Percentiles rank a stretch among this genome's conserved stretches.
These are phyloP conservation scores for Hiodon tergisus DNA, from an alignment of 2,113 vertebrate genomes.

Conservation along the genomic window DNA sequence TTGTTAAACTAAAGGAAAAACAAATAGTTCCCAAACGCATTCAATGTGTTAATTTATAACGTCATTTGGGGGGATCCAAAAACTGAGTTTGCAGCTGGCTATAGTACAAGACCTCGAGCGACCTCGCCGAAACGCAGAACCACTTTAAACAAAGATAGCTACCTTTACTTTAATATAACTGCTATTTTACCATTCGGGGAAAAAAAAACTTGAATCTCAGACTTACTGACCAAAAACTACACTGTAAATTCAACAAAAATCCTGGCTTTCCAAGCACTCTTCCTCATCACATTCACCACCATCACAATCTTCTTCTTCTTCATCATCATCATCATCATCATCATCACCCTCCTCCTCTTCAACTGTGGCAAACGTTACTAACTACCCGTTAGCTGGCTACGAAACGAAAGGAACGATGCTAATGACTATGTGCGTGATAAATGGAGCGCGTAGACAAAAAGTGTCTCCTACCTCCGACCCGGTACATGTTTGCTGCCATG, in stretches of 20 bases:
- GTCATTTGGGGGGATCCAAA: background rate
- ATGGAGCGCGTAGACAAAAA: slow-evolving; percentile 18
- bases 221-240: background rate
- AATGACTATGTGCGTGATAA: slow-evolving; percentile 36
- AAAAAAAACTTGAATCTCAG: background rate
- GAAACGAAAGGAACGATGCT: slow-evolving; percentile 49
- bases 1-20: too few species aligned
- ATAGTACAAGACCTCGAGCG: background rate
- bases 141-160: background rate
- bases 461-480: slow-evolving; percentile 71
- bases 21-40: too few species aligned
- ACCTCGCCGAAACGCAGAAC: background rate
- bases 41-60: too few species aligned
- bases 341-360: background rate
- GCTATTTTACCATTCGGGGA: background rate
- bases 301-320: slow-evolving; percentile 37
- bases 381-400: slow-evolving; percentile 37
- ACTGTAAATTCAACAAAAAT: slow-evolving; percentile 29
- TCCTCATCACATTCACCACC: slow-evolving; percentile 53
- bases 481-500: slow-evolving; percentile 82
- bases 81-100: background rate
- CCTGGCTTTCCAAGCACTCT: slow-evolving; percentile 51
- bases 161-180: background rate
- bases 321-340: background rate
- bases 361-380: background rate